Percentiles rank a stretch among this genome's conserved stretches.
These are phyloP conservation scores for Willowsia nigromaculata DNA, from an alignment of 2,888 invertebrate species.

Conservation along the genomic window DNA sequence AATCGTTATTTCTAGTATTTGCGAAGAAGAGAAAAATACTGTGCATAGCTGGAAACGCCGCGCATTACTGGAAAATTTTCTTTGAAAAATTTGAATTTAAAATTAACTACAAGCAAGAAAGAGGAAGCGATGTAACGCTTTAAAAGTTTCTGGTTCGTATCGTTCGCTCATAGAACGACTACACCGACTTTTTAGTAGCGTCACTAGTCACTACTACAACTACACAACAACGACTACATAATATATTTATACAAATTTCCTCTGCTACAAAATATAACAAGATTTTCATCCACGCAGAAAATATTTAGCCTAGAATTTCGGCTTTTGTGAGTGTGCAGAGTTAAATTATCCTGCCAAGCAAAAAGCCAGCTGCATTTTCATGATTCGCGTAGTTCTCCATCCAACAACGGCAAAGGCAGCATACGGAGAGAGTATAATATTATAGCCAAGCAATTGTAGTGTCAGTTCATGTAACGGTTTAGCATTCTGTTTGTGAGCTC, in stretches of 20 bases:
- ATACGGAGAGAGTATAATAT: background rate
- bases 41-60: background rate
- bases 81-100: background rate
- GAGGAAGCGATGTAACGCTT: background rate
- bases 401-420: background rate
- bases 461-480: slow-evolving; percentile 11
- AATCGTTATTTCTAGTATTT: background rate
- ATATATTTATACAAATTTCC: background rate
- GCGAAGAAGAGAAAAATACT: background rate
- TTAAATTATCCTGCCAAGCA: background rate
- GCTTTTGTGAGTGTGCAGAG: background rate
- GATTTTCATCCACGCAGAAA: slow-evolving; percentile 15
- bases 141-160: background rate
- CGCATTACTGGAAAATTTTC: background rate
- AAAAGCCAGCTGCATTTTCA: slow-evolving; percentile 7
- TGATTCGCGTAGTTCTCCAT: background rate
- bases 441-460: no score
- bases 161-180: background rate
- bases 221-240: background rate
- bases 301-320: slow-evolving; percentile 2
- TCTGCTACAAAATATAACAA: background rate
- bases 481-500: background rate
- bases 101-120: background rate
- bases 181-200: background rate
- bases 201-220: background rate